These are phyloP conservation scores for Cataglyphis hispanica DNA, from an alignment of 1,140 invertebrate species.

Conservation along the genomic window DNA sequence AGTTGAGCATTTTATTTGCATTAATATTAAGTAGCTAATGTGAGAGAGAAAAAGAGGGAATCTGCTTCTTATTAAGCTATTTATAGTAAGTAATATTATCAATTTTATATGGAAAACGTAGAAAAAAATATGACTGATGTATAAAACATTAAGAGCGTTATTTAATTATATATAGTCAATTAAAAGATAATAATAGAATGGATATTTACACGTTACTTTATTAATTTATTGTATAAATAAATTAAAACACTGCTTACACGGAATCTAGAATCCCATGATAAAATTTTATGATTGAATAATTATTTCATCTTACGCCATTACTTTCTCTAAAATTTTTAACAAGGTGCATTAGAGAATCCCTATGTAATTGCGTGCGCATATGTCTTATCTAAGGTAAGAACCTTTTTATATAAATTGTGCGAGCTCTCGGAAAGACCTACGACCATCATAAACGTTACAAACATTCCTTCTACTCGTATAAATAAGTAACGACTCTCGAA, in stretches of 20 bases:
- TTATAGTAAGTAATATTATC: conserved; percentile 20
- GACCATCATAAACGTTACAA: conserved; percentile 21
- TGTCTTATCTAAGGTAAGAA: conserved; percentile 27
- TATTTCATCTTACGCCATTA: not conserved
- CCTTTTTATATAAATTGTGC: conserved; percentile 36
- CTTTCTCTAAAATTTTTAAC: conserved; percentile 47
- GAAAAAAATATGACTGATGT: conserved; percentile 12
- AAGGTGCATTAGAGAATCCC: conserved; percentile 12
- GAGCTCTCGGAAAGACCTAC: not conserved
- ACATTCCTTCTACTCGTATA: conserved; percentile 11
- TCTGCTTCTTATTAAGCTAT: not conserved
- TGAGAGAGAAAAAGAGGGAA: too few species aligned
- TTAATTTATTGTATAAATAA: conserved; percentile 26
- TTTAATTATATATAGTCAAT: conserved; percentile 15
- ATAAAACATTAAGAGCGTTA: conserved; percentile 16
- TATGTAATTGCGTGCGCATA: not conserved
- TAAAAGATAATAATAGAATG: conserved; percentile 26
- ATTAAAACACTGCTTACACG: not conserved
- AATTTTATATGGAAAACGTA: not conserved
- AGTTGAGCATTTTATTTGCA: not conserved
- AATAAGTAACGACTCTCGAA: conserved; percentile 33
- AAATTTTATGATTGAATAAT: not conserved
- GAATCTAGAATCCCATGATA: not conserved
- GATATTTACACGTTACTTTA: conserved; percentile 3
- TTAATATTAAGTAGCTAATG: conserved; percentile 17